Evolutionary conservation across 2,113 vertebrate species (phyloP), one percentile per base, ranked within the genome.

Genomic region (Tachycineta bicolor): DNA sequence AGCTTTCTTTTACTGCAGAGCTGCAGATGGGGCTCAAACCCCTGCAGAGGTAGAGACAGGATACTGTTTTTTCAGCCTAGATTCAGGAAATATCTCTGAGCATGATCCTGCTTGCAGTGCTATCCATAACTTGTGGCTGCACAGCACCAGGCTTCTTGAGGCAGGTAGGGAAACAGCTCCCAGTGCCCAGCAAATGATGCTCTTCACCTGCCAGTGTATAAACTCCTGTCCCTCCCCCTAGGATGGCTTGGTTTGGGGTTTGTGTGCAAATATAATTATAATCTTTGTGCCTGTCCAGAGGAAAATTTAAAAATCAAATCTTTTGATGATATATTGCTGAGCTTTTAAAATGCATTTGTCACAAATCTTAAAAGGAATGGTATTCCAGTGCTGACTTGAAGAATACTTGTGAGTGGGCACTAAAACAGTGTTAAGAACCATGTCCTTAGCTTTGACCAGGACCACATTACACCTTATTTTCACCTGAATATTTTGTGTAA

Each of bases 201-300:
- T 90, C 4, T 16, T 79, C 2, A 6, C 20, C 16, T 0, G 0
- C 34, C 2, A 5, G 17, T 69, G 26, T 53, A 62, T 56, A 20
- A 64, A 23, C 47, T 77, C 37, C 53, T 64, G 29, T 60, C 33
- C 8, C 3, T 62, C 14, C 26, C 8, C 3, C 12, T 26, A 2
- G 21, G 31, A 34, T 2, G 1, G n/a, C 37, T 94, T 71, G 44
- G 6, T 65, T 59, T 69, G 55, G 53, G 55, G 10, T 23, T 76
- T 52, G 8, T 52, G 29, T 46, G 47, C 49, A 78, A 68, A 73
- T 41, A 14, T 37, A n/a, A 47, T 55, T 52, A 24, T 17, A 34
- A 50, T 67, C 34, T 68, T 67, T 56, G 26, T 25, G 21, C 26
- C 33, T 70, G 16, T 74, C 23, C 23, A 31, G 43, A 87, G 47